These are phyloP conservation scores for Speoplatyrhinus poulsoni DNA, from an alignment of 2,113 vertebrate species.

Conservation along the genomic window DNA sequence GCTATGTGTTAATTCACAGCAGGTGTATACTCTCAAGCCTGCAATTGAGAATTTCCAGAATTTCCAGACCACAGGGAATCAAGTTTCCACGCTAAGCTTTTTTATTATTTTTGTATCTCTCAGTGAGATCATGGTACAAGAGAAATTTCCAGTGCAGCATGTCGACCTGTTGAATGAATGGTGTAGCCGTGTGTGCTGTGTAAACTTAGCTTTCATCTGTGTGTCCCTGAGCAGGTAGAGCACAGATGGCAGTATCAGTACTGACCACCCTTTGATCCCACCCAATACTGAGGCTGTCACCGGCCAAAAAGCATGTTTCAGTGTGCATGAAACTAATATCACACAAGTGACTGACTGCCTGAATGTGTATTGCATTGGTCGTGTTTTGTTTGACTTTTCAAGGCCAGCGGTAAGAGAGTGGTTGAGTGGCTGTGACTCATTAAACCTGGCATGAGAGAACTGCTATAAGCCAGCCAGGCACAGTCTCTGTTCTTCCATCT, in stretches of 20 bases:
- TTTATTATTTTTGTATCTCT: conserved; percentile 32
- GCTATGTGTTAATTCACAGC: conserved; percentile 49
- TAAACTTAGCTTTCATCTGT: conserved; percentile 56
- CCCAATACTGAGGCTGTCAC: conserved; percentile 3
- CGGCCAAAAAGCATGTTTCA: conserved; percentile 6
- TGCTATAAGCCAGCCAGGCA: background rate
- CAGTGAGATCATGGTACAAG: conserved; percentile 45
- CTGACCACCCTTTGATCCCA: conserved; percentile 54
- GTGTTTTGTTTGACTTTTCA: conserved; percentile 3
- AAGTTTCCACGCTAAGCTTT: conserved; percentile 53
- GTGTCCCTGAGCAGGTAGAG: conserved; percentile 53
- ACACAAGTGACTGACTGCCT: conserved; percentile 9
- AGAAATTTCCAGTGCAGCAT: conserved; percentile 66
- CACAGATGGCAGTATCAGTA: conserved; percentile 63
- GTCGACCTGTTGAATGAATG: conserved; percentile 56
- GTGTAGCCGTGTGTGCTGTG: conserved; percentile 59
- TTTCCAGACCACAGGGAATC: conserved; percentile 43
- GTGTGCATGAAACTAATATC: conserved; percentile 11
- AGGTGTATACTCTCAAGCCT: conserved; percentile 44
- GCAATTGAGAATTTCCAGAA: conserved; percentile 54
- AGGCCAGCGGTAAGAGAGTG: background rate
- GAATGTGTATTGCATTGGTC: conserved; percentile 4
- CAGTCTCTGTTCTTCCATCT: background rate
- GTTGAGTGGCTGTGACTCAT: background rate
- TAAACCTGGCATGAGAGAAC: background rate